Percentiles rank a stretch among this genome's conserved stretches.
phyloP scores from a whole-genome alignment of 2,888 invertebrate genomes.

The Cheilosia urbana region DNA sequence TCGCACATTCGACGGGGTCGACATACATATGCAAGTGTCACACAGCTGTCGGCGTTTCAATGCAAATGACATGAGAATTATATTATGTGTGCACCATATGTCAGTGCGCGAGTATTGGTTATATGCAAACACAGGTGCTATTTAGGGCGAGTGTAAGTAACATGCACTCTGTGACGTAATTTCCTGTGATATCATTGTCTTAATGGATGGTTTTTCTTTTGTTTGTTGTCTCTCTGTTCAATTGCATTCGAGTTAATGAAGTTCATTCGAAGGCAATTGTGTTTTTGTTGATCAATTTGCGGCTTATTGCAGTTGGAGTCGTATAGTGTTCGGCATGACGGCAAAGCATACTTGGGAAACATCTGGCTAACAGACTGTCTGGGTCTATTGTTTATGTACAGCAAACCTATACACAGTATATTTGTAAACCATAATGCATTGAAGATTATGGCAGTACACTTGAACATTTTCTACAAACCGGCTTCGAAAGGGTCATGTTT shows the following conservation, averaged over 20 bases:
- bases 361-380: slow-evolving; percentile 65
- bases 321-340: slow-evolving; percentile 3
- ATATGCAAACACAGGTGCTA: slow-evolving; percentile 26
- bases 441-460: not conserved
- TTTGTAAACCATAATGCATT: slow-evolving; percentile 14
- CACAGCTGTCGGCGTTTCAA: slow-evolving; percentile 10
- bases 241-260: slow-evolving; percentile 42
- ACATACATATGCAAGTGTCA: slow-evolving; percentile 13
- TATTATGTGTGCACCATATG: slow-evolving; percentile 27
- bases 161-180: slow-evolving; percentile 27
- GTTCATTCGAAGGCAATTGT: slow-evolving; percentile 45
- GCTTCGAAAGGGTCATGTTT: slow-evolving; percentile 28
- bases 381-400: slow-evolving; percentile 49
- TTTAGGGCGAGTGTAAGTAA: not conserved
- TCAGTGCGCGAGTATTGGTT: slow-evolving; percentile 4
- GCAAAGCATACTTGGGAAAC: slow-evolving; percentile 41
- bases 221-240: slow-evolving; percentile 25
- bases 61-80: slow-evolving; percentile 55
- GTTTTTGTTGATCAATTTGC: slow-evolving; percentile 62
- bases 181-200: slow-evolving; percentile 21
- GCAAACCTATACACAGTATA: slow-evolving; percentile 2
- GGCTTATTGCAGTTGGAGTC: slow-evolving; percentile 39
- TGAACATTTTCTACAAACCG: slow-evolving; percentile 30
- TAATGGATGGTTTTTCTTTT: slow-evolving; percentile 7
- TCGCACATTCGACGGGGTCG: slow-evolving; percentile 26